Conservation (phyloP, 2,113 vertebrate species). For the Oryzias melastigma region DNA sequence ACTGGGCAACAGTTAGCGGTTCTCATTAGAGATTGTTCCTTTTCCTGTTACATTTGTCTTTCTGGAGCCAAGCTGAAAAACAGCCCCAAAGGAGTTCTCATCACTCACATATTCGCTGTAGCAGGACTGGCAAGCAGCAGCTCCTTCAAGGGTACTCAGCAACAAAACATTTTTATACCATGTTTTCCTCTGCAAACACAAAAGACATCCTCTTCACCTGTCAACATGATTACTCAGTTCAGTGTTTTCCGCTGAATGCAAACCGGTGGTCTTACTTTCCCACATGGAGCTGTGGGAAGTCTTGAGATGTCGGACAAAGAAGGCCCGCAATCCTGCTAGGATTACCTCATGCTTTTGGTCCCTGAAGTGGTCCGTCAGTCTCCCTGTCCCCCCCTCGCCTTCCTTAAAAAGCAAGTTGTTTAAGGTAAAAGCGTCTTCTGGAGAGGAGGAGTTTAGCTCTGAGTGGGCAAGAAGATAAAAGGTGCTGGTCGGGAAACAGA, state of each 20-base stretch:
- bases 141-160: constrained; percentile 65
- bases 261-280: constrained; percentile 68
- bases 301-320: constrained; percentile 64
- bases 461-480: constrained; percentile 53
- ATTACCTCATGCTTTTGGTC: constrained; percentile 76
- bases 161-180: constrained; percentile 73
- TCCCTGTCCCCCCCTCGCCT: constrained; percentile 18
- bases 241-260: constrained; percentile 52
- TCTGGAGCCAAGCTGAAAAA: constrained; percentile 60
- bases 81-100: constrained; percentile 67
- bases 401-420: constrained; percentile 32
- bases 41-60: constrained; percentile 61
- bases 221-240: constrained; percentile 66
- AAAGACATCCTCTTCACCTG: constrained; percentile 71
- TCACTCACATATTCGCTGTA: constrained; percentile 58
- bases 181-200: constrained; percentile 68
- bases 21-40: constrained; percentile 70
- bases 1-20: constrained; percentile 59
- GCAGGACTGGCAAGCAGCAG: constrained; percentile 64
- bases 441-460: constrained; percentile 45
- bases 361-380: constrained; percentile 65
- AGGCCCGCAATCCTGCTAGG: constrained; percentile 45
- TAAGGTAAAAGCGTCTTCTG: constrained; percentile 37
- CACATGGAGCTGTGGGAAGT: constrained; percentile 72
- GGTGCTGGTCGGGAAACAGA: constrained; percentile 42